Conservation (phyloP, 2,113 vertebrate species). For the Lutjanus erythropterus region DNA sequence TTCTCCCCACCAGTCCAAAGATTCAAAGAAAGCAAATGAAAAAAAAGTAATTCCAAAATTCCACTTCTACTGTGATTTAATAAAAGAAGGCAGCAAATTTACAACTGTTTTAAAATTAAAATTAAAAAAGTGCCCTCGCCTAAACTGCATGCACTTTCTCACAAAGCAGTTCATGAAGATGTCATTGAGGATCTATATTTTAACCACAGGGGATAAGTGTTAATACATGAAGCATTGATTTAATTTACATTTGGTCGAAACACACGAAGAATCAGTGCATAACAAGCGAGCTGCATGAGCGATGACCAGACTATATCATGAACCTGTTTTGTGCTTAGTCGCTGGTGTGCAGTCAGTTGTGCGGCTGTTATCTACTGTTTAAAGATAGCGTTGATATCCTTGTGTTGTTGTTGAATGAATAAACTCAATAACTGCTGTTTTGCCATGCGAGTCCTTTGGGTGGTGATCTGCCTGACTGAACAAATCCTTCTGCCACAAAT, state of each 20-base stretch:
- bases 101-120: too few relatives aligned
- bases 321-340: conserved; percentile 22
- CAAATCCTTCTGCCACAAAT: conserved; percentile 64
- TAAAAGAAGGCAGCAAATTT: too few relatives aligned
- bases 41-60: too few relatives aligned
- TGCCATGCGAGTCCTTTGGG: conserved; percentile 48
- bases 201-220: neutral
- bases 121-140: too few relatives aligned
- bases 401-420: conserved; percentile 53
- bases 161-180: neutral
- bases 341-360: conserved; percentile 27
- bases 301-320: neutral
- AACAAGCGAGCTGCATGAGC: neutral
- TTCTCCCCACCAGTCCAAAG: too few relatives aligned
- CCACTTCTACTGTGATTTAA: too few relatives aligned
- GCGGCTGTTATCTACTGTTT: conserved; percentile 20
- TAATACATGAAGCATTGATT: neutral
- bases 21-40: too few relatives aligned
- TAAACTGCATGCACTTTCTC: neutral
- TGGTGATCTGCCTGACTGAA: conserved; percentile 64
- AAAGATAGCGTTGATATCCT: conserved; percentile 48
- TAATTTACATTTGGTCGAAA: neutral
- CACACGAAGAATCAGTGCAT: neutral
- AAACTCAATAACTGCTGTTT: conserved; percentile 57
- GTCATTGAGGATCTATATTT: neutral